Conservation (phyloP, 2,888 invertebrate genomes). For the Griposia aprilina region DNA sequence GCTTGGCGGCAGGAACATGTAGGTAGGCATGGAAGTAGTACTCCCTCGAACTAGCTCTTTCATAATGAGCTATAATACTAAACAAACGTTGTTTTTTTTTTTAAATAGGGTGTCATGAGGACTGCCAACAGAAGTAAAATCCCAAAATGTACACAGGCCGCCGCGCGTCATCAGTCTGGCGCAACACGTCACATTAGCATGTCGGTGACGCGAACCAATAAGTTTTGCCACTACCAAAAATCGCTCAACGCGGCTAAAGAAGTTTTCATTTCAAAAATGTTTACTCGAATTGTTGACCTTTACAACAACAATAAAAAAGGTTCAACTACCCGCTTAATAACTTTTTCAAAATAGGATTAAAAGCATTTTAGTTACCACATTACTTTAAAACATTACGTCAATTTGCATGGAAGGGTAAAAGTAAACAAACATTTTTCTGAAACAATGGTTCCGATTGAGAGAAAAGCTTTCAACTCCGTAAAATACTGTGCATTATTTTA, state of each 20-base stretch:
- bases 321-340: neutral
- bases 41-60: neutral
- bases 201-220: too few relatives aligned
- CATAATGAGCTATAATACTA: neutral
- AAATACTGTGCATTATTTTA: constrained; percentile 51
- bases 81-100: too few relatives aligned
- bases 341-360: constrained; percentile 24
- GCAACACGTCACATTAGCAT: too few relatives aligned
- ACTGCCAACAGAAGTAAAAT: too few relatives aligned
- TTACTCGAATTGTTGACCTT: neutral
- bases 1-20: neutral
- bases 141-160: too few relatives aligned
- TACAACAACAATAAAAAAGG: neutral
- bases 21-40: neutral
- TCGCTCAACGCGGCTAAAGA: too few relatives aligned
- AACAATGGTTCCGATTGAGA: constrained; percentile 62
- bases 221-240: too few relatives aligned
- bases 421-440: constrained; percentile 43
- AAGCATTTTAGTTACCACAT: constrained; percentile 17
- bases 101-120: too few relatives aligned
- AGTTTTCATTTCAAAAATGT: neutral
- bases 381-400: constrained; percentile 40
- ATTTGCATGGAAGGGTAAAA: constrained; percentile 58
- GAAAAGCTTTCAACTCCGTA: constrained; percentile 79
- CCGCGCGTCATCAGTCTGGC: too few relatives aligned